Evolutionary conservation across 2,113 vertebrate genomes (phyloP), one percentile per base, ranked within the genome.

Genomic region (Paramisgurnus dabryanus): DNA sequence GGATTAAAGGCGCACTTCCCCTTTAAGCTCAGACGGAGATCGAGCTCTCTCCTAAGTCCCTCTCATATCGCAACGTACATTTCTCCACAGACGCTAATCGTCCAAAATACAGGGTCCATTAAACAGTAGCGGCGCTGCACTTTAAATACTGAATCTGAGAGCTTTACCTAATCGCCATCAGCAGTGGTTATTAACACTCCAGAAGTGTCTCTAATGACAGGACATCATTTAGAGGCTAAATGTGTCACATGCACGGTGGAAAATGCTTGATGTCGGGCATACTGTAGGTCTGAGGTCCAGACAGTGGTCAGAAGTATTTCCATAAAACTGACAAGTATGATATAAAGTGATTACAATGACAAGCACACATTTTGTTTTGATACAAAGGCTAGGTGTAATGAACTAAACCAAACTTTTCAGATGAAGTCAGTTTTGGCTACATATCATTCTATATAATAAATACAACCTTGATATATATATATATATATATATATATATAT

Each of bases 21-120:
- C 86, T 88, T 89, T 89, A 82, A 88, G 82, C 87, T 80, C 89
- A 91, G 90, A 91, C 89, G 88, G 89, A 91, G 90, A 91, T 89
- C 84, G 87, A 90, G 85, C 87, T 85, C 39, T 27, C 87, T 90
- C 87, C 47, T 87, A 90, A 92, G 88, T 91, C 88, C 86, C 86
- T 88, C 89, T 91, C 88, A 89, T 91, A 89, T 91, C 89, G 91
- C 88, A 91, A 34, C 89, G 90, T 89, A 88, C 88, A 85, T 87
- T 83, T 86, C 85, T 64, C 80, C 81, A 88, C 91, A 92, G 88
- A 89, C 90, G 89, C 84, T 92, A 91, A 92, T 90, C 87, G 88
- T 85, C 85, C 88, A 86, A 87, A 82, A 67, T 50, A 72, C 79
- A 64, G 83, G 83, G 84, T 88, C 90, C 86, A 91, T 92, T 92